Percentiles rank a stretch among this genome's conserved stretches.
These are phyloP conservation scores for Drosophila micromelanica DNA, from an alignment of 1,140 invertebrate species.

Conservation along the genomic window DNA sequence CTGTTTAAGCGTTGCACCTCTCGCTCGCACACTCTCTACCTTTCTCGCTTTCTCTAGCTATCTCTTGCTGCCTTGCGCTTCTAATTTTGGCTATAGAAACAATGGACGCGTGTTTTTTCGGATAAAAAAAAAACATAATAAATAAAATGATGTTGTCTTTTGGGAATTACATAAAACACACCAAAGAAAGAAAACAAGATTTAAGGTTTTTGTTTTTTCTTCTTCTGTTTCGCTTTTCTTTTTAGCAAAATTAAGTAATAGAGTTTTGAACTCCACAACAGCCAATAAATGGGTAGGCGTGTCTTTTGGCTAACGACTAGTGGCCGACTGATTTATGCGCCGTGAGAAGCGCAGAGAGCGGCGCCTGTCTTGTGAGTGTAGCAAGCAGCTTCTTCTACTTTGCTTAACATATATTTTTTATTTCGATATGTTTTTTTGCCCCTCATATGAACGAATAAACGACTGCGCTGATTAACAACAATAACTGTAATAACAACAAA, in stretches of 20 bases:
- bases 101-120: constrained; percentile 53
- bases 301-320: constrained; percentile 42
- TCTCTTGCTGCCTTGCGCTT: constrained; percentile 29
- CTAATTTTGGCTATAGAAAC: constrained; percentile 70
- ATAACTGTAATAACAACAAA: constrained; percentile 42
- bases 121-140: constrained; percentile 6
- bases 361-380: too few species aligned
- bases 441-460: constrained; percentile 18
- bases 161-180: constrained; percentile 63
- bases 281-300: constrained; percentile 11
- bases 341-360: constrained; percentile 37
- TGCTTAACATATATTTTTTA: constrained; percentile 1
- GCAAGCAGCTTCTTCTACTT: constrained; percentile 19
- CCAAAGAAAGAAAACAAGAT: constrained; percentile 40
- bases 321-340: constrained; percentile 39
- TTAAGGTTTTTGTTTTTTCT: constrained; percentile 13
- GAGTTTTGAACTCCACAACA: constrained; percentile 19
- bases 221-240: constrained; percentile 46
- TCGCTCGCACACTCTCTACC: neutral
- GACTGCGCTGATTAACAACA: constrained; percentile 41
- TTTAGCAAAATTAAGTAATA: constrained; percentile 74
- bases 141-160: constrained; percentile 2
- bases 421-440: neutral
- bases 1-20: constrained; percentile 16
- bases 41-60: neutral